phyloP scores from a whole-genome alignment of 1,140 invertebrate species.

The Brachionus calyciflorus region DNA sequence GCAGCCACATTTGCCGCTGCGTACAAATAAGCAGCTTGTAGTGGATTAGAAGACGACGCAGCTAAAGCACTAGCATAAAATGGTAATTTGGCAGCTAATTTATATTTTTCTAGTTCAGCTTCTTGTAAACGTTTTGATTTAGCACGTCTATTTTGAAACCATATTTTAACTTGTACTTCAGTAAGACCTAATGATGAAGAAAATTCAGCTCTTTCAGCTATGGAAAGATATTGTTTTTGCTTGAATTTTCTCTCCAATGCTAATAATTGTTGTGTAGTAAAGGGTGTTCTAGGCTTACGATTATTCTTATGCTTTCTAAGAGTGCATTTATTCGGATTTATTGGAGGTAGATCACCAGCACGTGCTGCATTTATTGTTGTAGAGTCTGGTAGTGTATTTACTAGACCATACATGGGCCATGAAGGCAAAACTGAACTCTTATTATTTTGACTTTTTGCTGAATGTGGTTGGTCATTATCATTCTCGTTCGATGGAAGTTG shows the following conservation, averaged over 20 bases:
- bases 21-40: conserved; percentile 43
- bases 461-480: neutral
- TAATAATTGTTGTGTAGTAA: conserved; percentile 89
- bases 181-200: conserved; percentile 83
- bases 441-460: neutral
- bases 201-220: conserved; percentile 91
- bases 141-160: conserved; percentile 95
- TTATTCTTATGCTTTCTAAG: conserved; percentile 46
- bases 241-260: conserved; percentile 93
- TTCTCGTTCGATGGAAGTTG: neutral
- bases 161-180: conserved; percentile 89
- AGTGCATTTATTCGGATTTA: conserved; percentile 41
- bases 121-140: conserved; percentile 80
- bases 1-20: conserved; percentile 19
- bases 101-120: conserved; percentile 45
- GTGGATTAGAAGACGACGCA: conserved; percentile 4
- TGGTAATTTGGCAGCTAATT: conserved; percentile 31
- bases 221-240: conserved; percentile 91
- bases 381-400: conserved; percentile 10
- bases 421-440: neutral
- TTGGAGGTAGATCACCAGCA: conserved; percentile 31
- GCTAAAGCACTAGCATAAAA: conserved; percentile 41
- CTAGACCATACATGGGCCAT: conserved; percentile 7
- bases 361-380: conserved; percentile 35
- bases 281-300: conserved; percentile 82